phyloP scores from a whole-genome alignment of 1,140 invertebrate species.

The Micrasema minimum region DNA sequence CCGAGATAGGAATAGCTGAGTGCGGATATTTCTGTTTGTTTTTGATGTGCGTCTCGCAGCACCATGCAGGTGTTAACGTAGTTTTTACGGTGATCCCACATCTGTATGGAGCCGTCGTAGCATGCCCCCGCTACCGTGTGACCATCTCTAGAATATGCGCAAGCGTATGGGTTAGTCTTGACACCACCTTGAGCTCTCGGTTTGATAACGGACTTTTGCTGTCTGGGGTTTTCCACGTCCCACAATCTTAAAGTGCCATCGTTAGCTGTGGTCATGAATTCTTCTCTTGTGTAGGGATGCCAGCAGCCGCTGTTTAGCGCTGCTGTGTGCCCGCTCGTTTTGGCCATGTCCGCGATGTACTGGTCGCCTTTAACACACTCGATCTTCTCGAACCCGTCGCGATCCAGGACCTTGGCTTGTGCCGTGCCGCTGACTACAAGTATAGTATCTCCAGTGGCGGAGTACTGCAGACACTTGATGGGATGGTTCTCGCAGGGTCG shows the following conservation, averaged over 20 bases:
- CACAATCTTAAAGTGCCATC: conserved; percentile 94
- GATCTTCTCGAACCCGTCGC: conserved; percentile 95
- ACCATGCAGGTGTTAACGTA: conserved; percentile 84
- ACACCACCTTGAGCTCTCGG: conserved; percentile 88
- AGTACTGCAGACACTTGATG: conserved; percentile 91
- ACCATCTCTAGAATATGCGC: conserved; percentile 88
- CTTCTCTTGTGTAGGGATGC: conserved; percentile 91
- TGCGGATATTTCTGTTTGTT: conserved; percentile 84
- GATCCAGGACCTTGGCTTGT: conserved; percentile 93
- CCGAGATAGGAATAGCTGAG: conserved; percentile 91
- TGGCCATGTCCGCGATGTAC: conserved; percentile 93
- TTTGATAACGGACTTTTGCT: conserved; percentile 90
- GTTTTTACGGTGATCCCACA: conserved; percentile 94
- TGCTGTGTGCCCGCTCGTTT: conserved; percentile 96
- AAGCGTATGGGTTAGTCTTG: conserved; percentile 87
- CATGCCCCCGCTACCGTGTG: conserved; percentile 91
- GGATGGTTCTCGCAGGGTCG: conserved; percentile 96
- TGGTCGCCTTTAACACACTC: conserved; percentile 98
- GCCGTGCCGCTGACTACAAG: conserved; percentile 92
- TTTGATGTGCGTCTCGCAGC: conserved; percentile 84
- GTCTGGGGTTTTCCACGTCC: conserved; percentile 81
- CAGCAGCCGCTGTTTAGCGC: conserved; percentile 91
- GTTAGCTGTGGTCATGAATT: conserved; percentile 94
- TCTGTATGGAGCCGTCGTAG: conserved; percentile 95
- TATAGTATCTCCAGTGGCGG: conserved; percentile 93